A percentile compares a stretch with the other conserved stretches of the same genome.
Evolutionary conservation across 2,797 vertebrate genomes (phyloP).

Genomic region (Melopsittacus undulatus): DNA sequence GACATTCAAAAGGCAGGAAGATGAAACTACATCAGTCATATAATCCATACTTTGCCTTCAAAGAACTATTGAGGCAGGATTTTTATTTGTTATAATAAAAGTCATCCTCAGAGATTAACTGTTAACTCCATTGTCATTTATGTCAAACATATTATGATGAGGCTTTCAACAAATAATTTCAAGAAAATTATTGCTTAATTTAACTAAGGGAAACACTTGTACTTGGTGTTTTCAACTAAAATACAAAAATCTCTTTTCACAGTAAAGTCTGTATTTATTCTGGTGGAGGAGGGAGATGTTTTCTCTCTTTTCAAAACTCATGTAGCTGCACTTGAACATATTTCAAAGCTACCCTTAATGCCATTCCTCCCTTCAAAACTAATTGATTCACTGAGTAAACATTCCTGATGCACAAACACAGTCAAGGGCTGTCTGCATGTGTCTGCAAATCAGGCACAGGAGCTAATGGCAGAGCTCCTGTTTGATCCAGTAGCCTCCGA

Average conservation of each 20-base stretch:
- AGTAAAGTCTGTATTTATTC: neutral
- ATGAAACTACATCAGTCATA: neutral
- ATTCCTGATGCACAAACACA: conserved; percentile 9
- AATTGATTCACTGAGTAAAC: conserved; percentile 20
- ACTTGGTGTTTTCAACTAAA: neutral
- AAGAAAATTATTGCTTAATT: neutral
- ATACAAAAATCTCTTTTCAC: neutral
- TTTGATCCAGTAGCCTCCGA: neutral
- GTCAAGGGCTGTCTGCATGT: neutral
- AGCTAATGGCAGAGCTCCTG: neutral
- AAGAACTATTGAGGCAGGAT: neutral
- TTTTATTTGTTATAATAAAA: neutral
- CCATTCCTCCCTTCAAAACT: neutral
- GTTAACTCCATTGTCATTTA: neutral
- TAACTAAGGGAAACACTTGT: neutral
- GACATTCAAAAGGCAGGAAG: neutral
- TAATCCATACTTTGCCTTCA: neutral
- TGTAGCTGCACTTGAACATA: neutral
- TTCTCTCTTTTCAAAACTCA: neutral
- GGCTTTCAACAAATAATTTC: conserved; percentile 1
- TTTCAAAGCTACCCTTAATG: conserved; percentile 21
- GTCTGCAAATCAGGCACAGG: neutral
- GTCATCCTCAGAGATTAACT: neutral
- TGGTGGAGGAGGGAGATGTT: neutral
- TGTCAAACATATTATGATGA: neutral